phyloP scores from a whole-genome alignment of 92 coral and sea anemone genomes.

The Palythoa grandis region DNA sequence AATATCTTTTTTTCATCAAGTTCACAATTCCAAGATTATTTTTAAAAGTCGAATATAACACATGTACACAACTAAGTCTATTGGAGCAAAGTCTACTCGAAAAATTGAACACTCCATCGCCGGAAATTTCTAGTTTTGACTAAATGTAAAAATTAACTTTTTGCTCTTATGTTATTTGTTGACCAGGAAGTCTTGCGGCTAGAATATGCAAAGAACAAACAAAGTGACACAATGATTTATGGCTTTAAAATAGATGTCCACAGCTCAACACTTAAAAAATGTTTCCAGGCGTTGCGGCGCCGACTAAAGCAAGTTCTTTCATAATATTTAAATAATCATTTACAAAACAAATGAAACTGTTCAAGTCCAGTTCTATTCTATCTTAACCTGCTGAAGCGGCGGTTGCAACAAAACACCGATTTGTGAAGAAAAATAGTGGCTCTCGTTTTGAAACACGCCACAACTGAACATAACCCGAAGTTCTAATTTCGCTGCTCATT shows the following conservation, averaged over 20 bases:
- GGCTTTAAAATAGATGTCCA: not conserved
- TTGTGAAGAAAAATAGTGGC: not conserved
- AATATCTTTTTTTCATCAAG: no score
- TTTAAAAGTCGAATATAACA: no score
- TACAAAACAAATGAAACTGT: not conserved
- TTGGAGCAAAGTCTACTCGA: no score
- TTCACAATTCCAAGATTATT: no score
- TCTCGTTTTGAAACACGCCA: not conserved
- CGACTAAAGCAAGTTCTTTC: not conserved
- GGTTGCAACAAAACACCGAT: not conserved
- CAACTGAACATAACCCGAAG: not conserved
- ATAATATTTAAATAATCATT: not conserved
- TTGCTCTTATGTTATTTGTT: not conserved
- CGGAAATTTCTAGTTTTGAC: not conserved
- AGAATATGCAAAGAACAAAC: not conserved
- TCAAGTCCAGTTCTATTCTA: not conserved
- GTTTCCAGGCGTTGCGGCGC: not conserved
- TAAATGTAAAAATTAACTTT: not conserved
- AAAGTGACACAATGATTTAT: not conserved
- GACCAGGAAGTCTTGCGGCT: not conserved
- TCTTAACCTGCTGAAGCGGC: not conserved
- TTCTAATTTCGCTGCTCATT: not conserved
- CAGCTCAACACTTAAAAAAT: not conserved
- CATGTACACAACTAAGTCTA: no score
- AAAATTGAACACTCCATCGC: not conserved